Evolutionary conservation across 2,113 vertebrate species (phyloP), one percentile per base, ranked within the genome.

Genomic region (Xenopus laevis): DNA sequence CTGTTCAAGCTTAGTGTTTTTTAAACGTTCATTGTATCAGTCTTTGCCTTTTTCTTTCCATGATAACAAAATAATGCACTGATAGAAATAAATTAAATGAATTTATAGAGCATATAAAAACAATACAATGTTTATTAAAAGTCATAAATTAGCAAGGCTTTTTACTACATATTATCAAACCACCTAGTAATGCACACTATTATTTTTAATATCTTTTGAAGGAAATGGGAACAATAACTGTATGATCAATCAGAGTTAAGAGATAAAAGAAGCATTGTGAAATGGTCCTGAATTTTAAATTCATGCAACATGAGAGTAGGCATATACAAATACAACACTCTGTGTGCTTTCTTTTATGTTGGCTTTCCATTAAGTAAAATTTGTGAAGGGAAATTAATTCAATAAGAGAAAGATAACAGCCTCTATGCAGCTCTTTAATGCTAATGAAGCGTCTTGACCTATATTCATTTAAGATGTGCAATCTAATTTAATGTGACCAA

Each of bases 201-300:
- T 17, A 71, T 23, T 45, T 47, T 71, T 71, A 60, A 71, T 71
- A 71, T 71, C 40, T 71, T 61, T 12, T 27, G 57, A 61, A 71
- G 50, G 60, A 71, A 71, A 71, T 71, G 69, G 60, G 69, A 46
- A 61, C 33, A 40, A 40, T 61, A 71, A 71, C 23, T 62, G 20
- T 21, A 27, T 27, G 15, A 50, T 7, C 0, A 50, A 27, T 27
- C 23, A 27, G 23, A 27, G 23, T 27, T 27, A 16, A 50, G 3
- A 12, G 11, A 13, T 7, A 50, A 50, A 50, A 4, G 12, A 50
- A 50, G 47, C 15, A 50, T 50, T 13, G 47, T 16, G 15, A 1
- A 12, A 50, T 50, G 2, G 33, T 50, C 15, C 47, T 50, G 47
- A 50, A 40, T 40, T 40, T 40, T 40, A 40, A 40, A 40, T 40